Evolutionary conservation across 2,797 vertebrate species (phyloP), one percentile per base, ranked within the genome.

Genomic region (Muscicapa striata): DNA sequence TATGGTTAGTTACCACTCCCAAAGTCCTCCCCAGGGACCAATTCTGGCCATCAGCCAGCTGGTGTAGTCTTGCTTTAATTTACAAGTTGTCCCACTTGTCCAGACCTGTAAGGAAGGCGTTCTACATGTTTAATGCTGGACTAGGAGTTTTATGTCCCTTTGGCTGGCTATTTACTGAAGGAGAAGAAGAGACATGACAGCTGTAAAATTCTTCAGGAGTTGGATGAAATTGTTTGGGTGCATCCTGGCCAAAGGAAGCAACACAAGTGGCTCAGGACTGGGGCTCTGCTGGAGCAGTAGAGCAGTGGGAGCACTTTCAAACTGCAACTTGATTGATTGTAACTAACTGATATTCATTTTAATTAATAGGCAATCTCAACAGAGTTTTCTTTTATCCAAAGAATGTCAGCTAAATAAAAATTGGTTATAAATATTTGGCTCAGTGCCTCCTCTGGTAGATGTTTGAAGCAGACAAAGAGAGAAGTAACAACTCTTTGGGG

Each of bases 21-120:
- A 29, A 96, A 96, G 70, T 54, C 82, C 80, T 89, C 95, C 70
- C 80, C 58, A 74, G 70, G 43, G 91, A 89, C 59, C 66, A 69
- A 22, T 91, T 87, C 87, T 86, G 94, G 94, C 70, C 87, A 88
- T 82, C 89, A 90, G 91, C 93, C 87, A 94, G 83, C 67, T 86
- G 63, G 27, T 57, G 51, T 67, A 90, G 85, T 26, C 90, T 90
- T 59, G 66, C 92, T 92, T 89, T 82, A 57, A 85, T 84, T 93
- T 93, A 81, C 82, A 89, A 72, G 61, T 90, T 70, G n/a, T 79
- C 92, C 78, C 72, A 70, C 78, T 83, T 83, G 90, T 41, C 54
- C 81, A 87, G 75, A 54, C 72, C 75, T 52, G 70, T 18, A 82
- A 82, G 64, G 68, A 68, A 77, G 43, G 36, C 40, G 0, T 72